Evolutionary conservation across 2,797 vertebrate species (phyloP).

Genomic region (Phoeniculus purpureus): DNA sequence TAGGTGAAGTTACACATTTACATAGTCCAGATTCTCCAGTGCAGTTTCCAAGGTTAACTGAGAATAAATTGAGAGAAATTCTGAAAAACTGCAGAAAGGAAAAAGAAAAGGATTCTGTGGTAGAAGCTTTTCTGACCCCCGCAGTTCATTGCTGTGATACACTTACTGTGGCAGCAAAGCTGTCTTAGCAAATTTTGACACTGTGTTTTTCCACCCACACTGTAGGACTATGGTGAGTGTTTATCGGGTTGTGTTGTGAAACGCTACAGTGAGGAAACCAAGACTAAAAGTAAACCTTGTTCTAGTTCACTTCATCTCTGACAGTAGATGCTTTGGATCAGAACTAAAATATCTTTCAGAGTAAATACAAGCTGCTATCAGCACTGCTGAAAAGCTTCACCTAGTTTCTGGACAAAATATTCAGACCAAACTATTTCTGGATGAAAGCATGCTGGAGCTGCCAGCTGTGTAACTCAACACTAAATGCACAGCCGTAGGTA

Average conservation of each 20-base stretch:
- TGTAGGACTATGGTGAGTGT: not conserved
- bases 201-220: not conserved
- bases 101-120: not conserved
- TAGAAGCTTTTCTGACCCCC: not conserved
- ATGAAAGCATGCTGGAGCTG: not conserved
- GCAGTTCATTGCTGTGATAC: not conserved
- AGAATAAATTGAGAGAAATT: not conserved
- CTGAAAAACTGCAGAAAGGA: not conserved
- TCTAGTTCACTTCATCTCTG: not conserved
- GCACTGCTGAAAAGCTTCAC: not conserved
- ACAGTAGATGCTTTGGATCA: not conserved
- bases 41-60: not conserved
- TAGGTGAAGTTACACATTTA: not conserved
- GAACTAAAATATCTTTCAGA: not conserved
- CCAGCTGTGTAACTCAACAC: not conserved
- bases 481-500: not conserved
- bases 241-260: not conserved
- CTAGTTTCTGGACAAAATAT: not conserved
- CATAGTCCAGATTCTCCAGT: not conserved
- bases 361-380: not conserved
- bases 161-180: not conserved
- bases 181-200: not conserved
- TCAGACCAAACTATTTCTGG: not conserved
- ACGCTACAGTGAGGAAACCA: not conserved
- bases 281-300: constrained; percentile 13